Percentiles rank a stretch among this genome's conserved stretches.
Evolutionary conservation across 2,113 vertebrate species (phyloP).

Genomic region (Crotalus tigris): DNA sequence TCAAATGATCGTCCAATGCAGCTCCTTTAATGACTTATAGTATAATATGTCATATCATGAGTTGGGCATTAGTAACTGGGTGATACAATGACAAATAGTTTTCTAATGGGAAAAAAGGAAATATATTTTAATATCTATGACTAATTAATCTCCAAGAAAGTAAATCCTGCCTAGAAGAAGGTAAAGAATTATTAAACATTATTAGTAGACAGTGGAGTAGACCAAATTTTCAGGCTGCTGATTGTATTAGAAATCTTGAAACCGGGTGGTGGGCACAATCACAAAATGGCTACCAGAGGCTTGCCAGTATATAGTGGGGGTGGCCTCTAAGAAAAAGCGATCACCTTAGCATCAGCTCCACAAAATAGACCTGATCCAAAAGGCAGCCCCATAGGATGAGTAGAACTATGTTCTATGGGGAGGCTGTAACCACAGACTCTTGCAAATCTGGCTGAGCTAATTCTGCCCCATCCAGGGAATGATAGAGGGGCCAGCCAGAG

Average conservation of each 20-base stretch:
- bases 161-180: constrained; percentile 23
- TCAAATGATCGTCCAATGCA: constrained; percentile 55
- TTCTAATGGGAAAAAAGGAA: constrained; percentile 29
- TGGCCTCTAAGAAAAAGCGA: neutral
- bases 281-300: neutral
- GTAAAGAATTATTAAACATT: neutral
- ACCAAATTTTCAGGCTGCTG: neutral
- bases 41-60: constrained; percentile 64
- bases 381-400: neutral
- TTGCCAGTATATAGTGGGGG: neutral
- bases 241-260: neutral
- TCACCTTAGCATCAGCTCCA: neutral
- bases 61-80: constrained; percentile 62
- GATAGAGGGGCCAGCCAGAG: no score
- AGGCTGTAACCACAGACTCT: neutral
- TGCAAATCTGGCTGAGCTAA: neutral
- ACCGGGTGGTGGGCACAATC: neutral
- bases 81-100: constrained; percentile 57
- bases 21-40: constrained; percentile 61
- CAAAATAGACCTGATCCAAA: no score
- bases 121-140: constrained; percentile 45
- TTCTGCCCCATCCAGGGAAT: neutral
- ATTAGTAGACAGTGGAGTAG: neutral
- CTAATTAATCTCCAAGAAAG: constrained; percentile 47
- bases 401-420: neutral